phyloP scores from a whole-genome alignment of 1,140 invertebrate genomes.

The Asobara japonica region DNA sequence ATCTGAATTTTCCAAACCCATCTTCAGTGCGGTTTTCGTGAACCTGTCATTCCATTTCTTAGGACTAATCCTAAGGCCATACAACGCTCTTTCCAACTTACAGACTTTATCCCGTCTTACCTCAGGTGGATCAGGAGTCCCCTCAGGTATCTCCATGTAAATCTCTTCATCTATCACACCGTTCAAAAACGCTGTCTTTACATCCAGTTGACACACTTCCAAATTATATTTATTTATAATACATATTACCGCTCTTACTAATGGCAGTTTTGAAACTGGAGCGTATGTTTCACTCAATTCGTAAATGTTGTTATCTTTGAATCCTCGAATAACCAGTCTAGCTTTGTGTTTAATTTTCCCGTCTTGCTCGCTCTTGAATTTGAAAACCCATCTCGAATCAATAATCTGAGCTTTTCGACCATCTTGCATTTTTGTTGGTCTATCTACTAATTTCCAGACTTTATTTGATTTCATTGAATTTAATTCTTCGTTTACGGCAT shows the following conservation, averaged over 20 bases:
- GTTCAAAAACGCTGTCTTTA: constrained; percentile 48
- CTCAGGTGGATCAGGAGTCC: constrained; percentile 15
- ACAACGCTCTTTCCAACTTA: constrained; percentile 28
- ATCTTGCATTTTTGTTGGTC: neutral
- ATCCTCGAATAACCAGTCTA: constrained; percentile 27
- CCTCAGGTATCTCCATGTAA: constrained; percentile 57
- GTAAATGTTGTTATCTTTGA: constrained; percentile 28
- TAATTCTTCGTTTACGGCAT: constrained; percentile 22
- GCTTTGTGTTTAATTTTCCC: constrained; percentile 27
- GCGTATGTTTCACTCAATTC: constrained; percentile 4
- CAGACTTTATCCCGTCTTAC: constrained; percentile 20
- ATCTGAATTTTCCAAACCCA: neutral
- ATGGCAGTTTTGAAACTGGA: neutral
- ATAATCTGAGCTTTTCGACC: constrained; percentile 19
- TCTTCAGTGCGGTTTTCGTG: neutral
- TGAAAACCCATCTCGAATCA: constrained; percentile 28
- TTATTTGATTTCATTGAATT: constrained; percentile 25
- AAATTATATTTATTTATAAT: neutral
- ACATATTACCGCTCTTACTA: neutral
- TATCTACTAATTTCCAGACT: constrained; percentile 20
- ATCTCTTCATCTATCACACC: constrained; percentile 54
- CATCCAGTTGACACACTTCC: constrained; percentile 31
- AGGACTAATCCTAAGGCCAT: constrained; percentile 27
- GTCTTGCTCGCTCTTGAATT: neutral
- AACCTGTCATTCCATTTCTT: constrained; percentile 31